Base-by-base conservation (phyloP, 1,140 invertebrate species). In the Drosophila virilis region DNA sequence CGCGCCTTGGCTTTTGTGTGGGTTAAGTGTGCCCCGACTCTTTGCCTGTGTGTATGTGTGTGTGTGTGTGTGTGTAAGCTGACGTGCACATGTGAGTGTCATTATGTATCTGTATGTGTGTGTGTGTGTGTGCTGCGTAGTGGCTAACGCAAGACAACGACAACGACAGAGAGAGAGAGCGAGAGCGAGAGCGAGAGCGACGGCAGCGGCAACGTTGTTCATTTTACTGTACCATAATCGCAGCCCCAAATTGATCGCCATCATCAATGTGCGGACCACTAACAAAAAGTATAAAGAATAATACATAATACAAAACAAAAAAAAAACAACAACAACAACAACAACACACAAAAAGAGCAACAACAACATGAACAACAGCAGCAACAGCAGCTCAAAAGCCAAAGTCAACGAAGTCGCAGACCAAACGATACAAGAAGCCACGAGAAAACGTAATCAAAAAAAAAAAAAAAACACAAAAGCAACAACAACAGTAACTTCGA, bases 221-320 rank as follows among this genome's bases (percentile, higher is more conserved):
- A 81, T 83, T 88, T 88, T 88, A 88, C 83, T 88, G 83, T 88
- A 88, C 83, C 83, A 88, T 80, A 88, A 89, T 89, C 84, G 84
- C 83, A 89, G 84, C 80, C 79, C 84, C 84, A 88, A 88, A 88
- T 88, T 88, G 83, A 88, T 88, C 83, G 78, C 83, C 81, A 85
- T 85, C 81, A 85, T 74, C 76, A 77, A 77, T 66, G 74, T 76
- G 70, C 73, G 77, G 75, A 76, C 45, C 46, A 81, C 62, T 54
- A 85, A 86, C 69, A 80, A 80, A 75, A 74, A 67, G 61, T 46
- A 74, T 74, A 55, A 62, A 78, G 60, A 78, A 71, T 60, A 78
- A 69, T 70, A 75, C 59, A 75, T 50, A 69, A 74, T 61, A 74
- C 59, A 74, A 74, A 40, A 68, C n/a, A 69, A 72, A 76, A 81